Evolutionary conservation across 2,113 vertebrate species (phyloP), one percentile per base, ranked within the genome.

Genomic region (Actenoides lindsayi): DNA sequence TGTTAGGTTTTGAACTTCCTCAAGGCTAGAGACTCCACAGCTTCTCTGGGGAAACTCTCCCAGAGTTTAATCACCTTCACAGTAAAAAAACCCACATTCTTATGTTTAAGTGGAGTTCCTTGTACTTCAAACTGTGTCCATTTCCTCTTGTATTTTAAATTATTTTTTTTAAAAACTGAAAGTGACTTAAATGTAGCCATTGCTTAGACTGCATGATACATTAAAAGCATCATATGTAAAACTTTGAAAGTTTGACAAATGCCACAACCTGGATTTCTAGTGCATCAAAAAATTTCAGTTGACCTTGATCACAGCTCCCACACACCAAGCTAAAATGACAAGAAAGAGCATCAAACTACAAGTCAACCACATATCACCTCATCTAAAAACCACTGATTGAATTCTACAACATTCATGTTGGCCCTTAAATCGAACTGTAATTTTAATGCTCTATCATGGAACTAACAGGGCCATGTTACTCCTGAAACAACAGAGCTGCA

Each of bases 31-130:
- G 10, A 28, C 17, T 44, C 37, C 11, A 50, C 2, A 81, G 19
- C 11, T 11, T 71, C 17, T 57, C 25, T 39, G 16, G 28, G 33
- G 27, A 89, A 60, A 35, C 16, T 87, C 16, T 62, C 77, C 10
- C 13, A 42, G 13, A 2, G 17, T 17, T 62, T 20, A 23, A 82
- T 16, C 6, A 56, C 2, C 5, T 50, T 42, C 1, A 0, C 23
- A 71, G 25, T 71, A 59, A 92, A 25, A 42, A 3, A 42, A 42
- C 13, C 14, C 14, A 42, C 42, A 0, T 63, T 48, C 9, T 48
- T 24, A 27, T 1, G 1, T n/a, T 87, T 79, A 67, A 79, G 63
- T 20, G 5, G 11, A 92, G 28, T 10, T 83, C 62, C 10, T 14
- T 51, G 7, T 63, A 79, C 60, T 79, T 75, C 9, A 27, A 8